Percentiles rank a stretch among this genome's conserved stretches.
These are phyloP conservation scores for Fulica atra DNA, from an alignment of 2,113 vertebrate species.

Conservation along the genomic window DNA sequence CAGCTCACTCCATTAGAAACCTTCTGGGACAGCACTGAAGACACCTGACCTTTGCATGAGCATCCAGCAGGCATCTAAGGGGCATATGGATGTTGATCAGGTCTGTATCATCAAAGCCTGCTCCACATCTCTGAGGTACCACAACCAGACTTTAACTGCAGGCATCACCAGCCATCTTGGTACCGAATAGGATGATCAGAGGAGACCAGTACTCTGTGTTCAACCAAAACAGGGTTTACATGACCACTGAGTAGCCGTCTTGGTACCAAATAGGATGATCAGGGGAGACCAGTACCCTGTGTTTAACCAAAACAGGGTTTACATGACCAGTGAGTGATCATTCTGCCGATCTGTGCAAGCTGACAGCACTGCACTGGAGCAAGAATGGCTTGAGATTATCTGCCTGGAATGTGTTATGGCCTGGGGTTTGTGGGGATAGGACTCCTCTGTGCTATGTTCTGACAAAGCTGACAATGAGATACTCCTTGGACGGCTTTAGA, in stretches of 20 bases:
- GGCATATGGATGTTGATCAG: neutral
- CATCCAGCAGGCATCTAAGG: neutral
- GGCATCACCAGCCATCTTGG: neutral
- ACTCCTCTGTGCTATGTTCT: neutral
- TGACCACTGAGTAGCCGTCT: neutral
- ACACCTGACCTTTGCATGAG: constrained; percentile 47
- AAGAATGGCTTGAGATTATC: neutral
- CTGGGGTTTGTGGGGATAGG: accelerated
- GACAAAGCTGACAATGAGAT: neutral
- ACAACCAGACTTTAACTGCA: neutral
- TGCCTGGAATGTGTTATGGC: neutral
- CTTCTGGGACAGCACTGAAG: constrained; percentile 39
- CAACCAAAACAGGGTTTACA: neutral
- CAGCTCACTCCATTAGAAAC: constrained; percentile 55
- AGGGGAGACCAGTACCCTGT: accelerated
- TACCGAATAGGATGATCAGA: neutral
- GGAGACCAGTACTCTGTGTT: accelerated
- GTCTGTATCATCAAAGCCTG: neutral
- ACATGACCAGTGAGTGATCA: too few relatives aligned
- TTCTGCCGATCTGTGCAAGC: neutral
- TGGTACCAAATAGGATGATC: accelerated
- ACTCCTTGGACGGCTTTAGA: neutral
- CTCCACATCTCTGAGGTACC: accelerated
- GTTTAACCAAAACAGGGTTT: neutral
- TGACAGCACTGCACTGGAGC: neutral